Base-by-base conservation (phyloP, 2,113 vertebrate species). In the Riparia riparia region DNA sequence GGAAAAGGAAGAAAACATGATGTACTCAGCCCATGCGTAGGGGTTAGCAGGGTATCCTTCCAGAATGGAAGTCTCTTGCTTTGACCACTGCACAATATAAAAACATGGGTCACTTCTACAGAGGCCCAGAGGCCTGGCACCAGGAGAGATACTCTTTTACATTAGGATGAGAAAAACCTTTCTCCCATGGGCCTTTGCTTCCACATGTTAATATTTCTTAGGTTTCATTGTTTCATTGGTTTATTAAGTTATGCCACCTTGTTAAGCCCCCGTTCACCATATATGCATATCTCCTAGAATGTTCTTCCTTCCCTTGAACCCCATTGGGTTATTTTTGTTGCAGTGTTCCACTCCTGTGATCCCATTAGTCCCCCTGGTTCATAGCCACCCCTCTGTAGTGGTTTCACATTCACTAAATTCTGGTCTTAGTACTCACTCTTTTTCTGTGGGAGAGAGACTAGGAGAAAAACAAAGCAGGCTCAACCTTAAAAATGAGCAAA, bases 1-100 rank as follows among this genome's bases (percentile, higher is more conserved):
- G 9, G 39, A 61, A 56, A 57, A 51, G 7, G 68, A 77, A 81
- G 8, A 15, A 56, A 42, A 4, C 1, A 3, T 29, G 14, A 25
- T 54, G 14, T 84, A 6, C 28, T 63, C 8, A 13, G n/a, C 9
- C 15, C 4, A 5, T 41, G 12, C 31, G n/a, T 0, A 1, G 19
- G 26, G 8, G 6, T 13, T 32, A 64, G 49, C 0, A 64, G 22
- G 25, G 14, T 17, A 54, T 37, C 21, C 54, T 60, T 73, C 14
- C 58, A 60, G n/a, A 58, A 87, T 24, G 24, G 34, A 53, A 4
- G 24, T 20, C 15, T 80, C 31, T 71, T 10, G 8, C 26, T 63
- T 32, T 41, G 57, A 49, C 24, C 39, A 68, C 51, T 66, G 26
- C 31, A 53, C 28, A 32, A 15, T 9, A 20, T 19, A 53, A 68